These are phyloP conservation scores for Trichonephila clavata DNA, from an alignment of 1,140 invertebrate genomes.

Conservation along the genomic window DNA sequence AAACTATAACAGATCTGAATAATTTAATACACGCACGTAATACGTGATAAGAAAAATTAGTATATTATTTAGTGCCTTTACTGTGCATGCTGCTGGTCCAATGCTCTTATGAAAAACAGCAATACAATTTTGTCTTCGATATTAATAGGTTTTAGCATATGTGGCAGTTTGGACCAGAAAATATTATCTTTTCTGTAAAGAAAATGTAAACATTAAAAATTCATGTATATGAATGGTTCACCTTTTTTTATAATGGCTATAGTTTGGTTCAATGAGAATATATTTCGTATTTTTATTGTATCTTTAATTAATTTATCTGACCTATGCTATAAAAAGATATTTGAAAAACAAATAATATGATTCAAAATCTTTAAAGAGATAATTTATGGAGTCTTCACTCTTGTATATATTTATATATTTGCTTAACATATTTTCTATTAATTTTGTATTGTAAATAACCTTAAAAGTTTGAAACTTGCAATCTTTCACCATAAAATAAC, in stretches of 20 bases:
- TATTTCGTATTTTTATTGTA: neutral
- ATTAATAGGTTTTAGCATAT: neutral
- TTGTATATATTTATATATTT: too few species aligned
- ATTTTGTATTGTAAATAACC: too few species aligned
- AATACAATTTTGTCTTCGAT: neutral
- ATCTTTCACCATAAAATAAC: too few species aligned
- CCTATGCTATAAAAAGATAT: too few species aligned
- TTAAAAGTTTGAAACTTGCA: too few species aligned
- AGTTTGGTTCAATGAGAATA: neutral
- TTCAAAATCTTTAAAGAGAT: too few species aligned
- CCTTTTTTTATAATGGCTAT: neutral
- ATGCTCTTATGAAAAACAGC: neutral
- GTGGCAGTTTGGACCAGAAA: neutral
- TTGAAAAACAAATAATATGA: too few species aligned
- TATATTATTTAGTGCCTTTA: neutral
- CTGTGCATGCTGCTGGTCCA: neutral
- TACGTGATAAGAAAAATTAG: neutral
- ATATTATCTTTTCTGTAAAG: neutral
- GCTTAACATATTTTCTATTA: too few species aligned
- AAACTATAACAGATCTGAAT: neutral
- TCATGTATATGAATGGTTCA: neutral
- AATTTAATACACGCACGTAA: constrained; percentile 33
- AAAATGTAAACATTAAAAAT: neutral
- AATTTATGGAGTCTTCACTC: too few species aligned
- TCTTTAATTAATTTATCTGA: too few species aligned